These are phyloP conservation scores for Kryptolebias marmoratus DNA, from an alignment of 2,113 vertebrate species.

Conservation along the genomic window DNA sequence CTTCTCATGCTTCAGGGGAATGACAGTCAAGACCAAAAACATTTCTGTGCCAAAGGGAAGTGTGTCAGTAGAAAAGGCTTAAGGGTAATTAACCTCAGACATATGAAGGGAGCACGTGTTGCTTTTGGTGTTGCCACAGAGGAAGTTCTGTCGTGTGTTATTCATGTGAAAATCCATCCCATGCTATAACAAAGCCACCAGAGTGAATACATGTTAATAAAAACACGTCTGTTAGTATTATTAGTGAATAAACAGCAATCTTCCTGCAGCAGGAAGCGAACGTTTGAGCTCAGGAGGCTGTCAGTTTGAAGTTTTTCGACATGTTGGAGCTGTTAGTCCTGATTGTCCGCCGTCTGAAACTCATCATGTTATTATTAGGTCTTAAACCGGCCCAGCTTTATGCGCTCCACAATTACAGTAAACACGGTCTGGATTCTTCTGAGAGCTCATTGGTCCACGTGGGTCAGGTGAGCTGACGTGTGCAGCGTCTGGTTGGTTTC, in stretches of 20 bases:
- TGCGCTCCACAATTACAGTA: slow-evolving; percentile 15
- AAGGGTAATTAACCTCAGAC: too few relatives aligned
- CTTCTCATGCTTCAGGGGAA: too few relatives aligned
- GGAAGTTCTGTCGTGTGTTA: not conserved
- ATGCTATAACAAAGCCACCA: not conserved
- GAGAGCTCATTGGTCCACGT: not conserved
- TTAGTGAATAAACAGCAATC: not conserved
- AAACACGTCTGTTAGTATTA: not conserved
- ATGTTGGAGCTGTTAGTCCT: not conserved
- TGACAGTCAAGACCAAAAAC: too few relatives aligned
- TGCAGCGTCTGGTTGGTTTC: not conserved
- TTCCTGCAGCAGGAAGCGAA: not conserved
- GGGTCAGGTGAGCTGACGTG: slow-evolving; percentile 22
- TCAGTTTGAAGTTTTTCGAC: not conserved
- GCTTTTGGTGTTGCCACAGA: too few relatives aligned
- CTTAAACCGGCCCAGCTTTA: not conserved
- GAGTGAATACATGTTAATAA: not conserved
- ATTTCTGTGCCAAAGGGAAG: too few relatives aligned
- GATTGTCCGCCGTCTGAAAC: not conserved
- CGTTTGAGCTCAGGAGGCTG: not conserved
- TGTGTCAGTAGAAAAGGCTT: too few relatives aligned
- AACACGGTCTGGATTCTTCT: not conserved
- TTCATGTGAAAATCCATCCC: not conserved
- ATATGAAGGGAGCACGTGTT: too few relatives aligned
- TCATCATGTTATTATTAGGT: slow-evolving; percentile 16